Conservation (phyloP, 2,888 invertebrate genomes). For the Malachius bipustulatus region DNA sequence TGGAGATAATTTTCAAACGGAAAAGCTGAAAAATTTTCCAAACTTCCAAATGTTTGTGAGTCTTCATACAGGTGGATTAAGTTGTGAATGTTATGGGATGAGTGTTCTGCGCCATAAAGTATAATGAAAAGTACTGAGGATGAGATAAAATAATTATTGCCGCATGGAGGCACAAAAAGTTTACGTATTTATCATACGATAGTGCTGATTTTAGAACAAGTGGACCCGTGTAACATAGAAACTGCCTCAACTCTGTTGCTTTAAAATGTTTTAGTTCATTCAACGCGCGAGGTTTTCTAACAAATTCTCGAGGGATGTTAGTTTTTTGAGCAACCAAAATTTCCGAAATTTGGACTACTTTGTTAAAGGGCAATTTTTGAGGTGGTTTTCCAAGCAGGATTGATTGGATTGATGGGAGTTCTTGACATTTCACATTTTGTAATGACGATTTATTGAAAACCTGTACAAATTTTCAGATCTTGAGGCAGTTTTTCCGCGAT, state of each 20-base stretch:
- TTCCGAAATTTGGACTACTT: no score
- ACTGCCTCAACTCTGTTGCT: slow-evolving; percentile 16
- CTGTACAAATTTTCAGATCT: no score
- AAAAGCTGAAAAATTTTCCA: no score
- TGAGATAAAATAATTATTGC: slow-evolving; percentile 12
- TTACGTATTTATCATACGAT: slow-evolving; percentile 9
- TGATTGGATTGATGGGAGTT: no score
- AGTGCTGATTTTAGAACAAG: slow-evolving; percentile 11
- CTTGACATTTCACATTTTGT: no score
- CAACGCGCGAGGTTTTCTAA: slow-evolving; percentile 15
- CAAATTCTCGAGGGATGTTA: slow-evolving; percentile 17
- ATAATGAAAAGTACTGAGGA: not conserved
- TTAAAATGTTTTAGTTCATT: slow-evolving; percentile 16
- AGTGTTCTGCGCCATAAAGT: slow-evolving; percentile 4
- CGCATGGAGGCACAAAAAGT: slow-evolving; percentile 13
- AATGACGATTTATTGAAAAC: no score
- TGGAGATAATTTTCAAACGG: no score
- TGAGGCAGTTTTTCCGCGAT: no score
- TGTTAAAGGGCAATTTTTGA: no score
- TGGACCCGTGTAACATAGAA: slow-evolving; percentile 16
- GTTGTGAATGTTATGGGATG: slow-evolving; percentile 15
- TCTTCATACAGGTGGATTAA: slow-evolving; percentile 16
- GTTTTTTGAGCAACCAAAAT: no score
- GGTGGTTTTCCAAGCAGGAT: no score
- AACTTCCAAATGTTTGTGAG: slow-evolving; percentile 13